A percentile compares a stretch with the other conserved stretches of the same genome.
phyloP scores from a whole-genome alignment of 1,140 invertebrate species.

The Catajapyx aquilonaris region DNA sequence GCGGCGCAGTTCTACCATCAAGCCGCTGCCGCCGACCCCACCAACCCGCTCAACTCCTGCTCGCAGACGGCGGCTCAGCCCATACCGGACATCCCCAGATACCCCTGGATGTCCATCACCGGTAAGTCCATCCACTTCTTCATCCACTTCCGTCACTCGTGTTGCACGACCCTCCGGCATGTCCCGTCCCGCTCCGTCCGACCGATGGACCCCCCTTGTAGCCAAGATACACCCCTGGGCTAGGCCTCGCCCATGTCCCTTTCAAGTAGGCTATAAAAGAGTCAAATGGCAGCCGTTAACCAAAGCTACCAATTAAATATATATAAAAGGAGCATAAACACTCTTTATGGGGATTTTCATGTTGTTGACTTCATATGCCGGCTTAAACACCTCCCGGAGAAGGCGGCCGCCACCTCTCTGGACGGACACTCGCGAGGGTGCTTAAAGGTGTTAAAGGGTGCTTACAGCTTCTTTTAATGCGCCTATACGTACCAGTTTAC shows the following conservation, averaged over 20 bases:
- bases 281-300: neutral
- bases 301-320: neutral
- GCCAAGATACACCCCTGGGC: neutral
- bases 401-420: no score
- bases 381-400: no score
- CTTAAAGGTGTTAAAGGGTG: no score
- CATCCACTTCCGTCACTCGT: no score
- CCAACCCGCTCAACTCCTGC: conserved; percentile 31
- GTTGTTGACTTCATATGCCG: neutral
- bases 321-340: conserved; percentile 1
- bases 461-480: no score
- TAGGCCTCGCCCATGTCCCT: neutral
- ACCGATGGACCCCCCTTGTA: no score
- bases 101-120: conserved; percentile 94
- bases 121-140: conserved; percentile 42
- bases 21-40: conserved; percentile 37
- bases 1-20: conserved; percentile 76
- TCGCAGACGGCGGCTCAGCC: conserved; percentile 42
- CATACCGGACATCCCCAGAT: conserved; percentile 69
- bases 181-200: no score
- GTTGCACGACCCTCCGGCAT: no score
- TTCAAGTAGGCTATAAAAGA: conserved; percentile 1
- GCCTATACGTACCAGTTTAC: no score
- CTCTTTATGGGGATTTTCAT: neutral
- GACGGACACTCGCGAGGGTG: no score